Evolutionary conservation across 2,113 vertebrate genomes (phyloP).

Genomic region (Salvelinus sp.): DNA sequence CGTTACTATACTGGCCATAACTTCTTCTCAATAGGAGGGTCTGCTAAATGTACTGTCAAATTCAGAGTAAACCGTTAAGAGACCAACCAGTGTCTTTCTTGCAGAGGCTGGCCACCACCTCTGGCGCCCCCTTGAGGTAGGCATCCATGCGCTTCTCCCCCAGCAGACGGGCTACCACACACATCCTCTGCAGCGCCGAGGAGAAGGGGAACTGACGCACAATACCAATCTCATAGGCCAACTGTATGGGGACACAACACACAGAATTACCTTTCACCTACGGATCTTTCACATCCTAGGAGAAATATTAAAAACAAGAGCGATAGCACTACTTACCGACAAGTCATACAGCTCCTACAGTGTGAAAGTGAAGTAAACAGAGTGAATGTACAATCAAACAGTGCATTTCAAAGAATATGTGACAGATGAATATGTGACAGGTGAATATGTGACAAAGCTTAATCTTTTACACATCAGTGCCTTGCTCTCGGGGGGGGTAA

Average conservation of each 20-base stretch:
- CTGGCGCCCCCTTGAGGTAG: slow-evolving; percentile 93
- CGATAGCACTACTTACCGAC: slow-evolving; percentile 76
- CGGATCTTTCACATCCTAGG: neutral
- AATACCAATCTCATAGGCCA: slow-evolving; percentile 90
- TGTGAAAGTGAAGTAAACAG: slow-evolving; percentile 9
- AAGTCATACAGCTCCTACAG: slow-evolving; percentile 92
- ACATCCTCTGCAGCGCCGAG: slow-evolving; percentile 92
- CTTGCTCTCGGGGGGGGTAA: neutral
- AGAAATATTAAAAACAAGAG: neutral
- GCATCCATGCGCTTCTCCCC: slow-evolving; percentile 95
- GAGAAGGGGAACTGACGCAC: slow-evolving; percentile 97
- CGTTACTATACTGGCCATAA: neutral
- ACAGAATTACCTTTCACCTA: neutral
- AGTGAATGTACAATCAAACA: neutral
- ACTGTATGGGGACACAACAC: slow-evolving; percentile 63
- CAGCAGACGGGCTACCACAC: slow-evolving; percentile 84
- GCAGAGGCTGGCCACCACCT: slow-evolving; percentile 89
- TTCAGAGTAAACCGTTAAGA: neutral
- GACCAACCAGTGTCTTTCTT: slow-evolving; percentile 85
- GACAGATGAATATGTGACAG: too few species aligned
- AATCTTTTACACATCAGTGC: neutral
- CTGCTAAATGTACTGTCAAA: neutral
- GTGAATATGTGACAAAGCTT: too few species aligned
- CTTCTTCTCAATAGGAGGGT: neutral
- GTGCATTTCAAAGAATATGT: neutral